Conservation (phyloP, 2,797 vertebrate genomes). For the Coilia nasus region DNA sequence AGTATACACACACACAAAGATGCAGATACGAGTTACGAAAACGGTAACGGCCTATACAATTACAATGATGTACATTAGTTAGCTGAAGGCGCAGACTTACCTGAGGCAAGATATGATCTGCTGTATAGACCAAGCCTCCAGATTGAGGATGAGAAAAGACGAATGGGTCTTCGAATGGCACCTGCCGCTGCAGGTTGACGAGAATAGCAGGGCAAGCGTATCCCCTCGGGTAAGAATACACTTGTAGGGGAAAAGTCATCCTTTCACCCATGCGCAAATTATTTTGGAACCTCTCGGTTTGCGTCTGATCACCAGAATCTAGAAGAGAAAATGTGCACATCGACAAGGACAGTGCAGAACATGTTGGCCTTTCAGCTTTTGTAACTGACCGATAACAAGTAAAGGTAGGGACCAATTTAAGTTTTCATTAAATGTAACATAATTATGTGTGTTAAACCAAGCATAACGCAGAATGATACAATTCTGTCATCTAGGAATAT, state of each 20-base stretch:
- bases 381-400: too few relatives aligned
- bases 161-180: slow-evolving; percentile 25
- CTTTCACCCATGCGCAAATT: slow-evolving; percentile 38
- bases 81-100: background rate
- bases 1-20: too few relatives aligned
- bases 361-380: background rate
- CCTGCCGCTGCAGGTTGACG: slow-evolving; percentile 39
- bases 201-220: slow-evolving; percentile 44
- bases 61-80: too few relatives aligned
- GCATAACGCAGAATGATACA: too few relatives aligned
- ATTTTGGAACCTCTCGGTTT: slow-evolving; percentile 35
- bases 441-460: too few relatives aligned
- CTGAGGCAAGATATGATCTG: slow-evolving; percentile 27
- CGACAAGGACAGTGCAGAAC: background rate
- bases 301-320: slow-evolving; percentile 30
- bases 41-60: too few relatives aligned
- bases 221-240: slow-evolving; percentile 38
- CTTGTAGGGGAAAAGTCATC: slow-evolving; percentile 39
- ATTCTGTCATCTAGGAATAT: too few relatives aligned
- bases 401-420: too few relatives aligned
- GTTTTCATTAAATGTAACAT: too few relatives aligned
- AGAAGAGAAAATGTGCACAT: background rate
- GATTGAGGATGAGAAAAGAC: slow-evolving; percentile 35
- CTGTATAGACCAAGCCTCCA: slow-evolving; percentile 16
- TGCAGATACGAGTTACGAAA: too few relatives aligned